Percentiles rank a stretch among this genome's conserved stretches.
phyloP scores from a whole-genome alignment of 2,113 vertebrate genomes.

The Heterocephalus glaber region DNA sequence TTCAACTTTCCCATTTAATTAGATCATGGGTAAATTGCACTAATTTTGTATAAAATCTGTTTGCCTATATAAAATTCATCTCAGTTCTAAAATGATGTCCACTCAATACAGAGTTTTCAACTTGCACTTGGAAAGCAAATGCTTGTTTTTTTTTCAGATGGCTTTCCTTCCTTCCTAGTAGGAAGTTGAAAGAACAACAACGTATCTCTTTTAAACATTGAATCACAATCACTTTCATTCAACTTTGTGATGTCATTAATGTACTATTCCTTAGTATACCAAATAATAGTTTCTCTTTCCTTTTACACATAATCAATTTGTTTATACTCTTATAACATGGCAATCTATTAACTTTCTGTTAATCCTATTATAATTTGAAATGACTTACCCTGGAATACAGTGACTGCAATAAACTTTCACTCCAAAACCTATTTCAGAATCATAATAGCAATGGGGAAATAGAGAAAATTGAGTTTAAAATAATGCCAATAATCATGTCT shows the following conservation, averaged over 20 bases:
- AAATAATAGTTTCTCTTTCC: neutral
- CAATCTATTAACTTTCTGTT: neutral
- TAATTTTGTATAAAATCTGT: slow-evolving; percentile 73
- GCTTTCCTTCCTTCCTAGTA: neutral
- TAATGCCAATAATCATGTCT: neutral
- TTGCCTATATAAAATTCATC: neutral
- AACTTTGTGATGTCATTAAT: neutral
- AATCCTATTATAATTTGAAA: neutral
- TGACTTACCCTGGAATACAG: neutral
- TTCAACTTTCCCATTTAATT: slow-evolving; percentile 78
- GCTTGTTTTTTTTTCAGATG: slow-evolving; percentile 52
- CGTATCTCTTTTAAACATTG: neutral
- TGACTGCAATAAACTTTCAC: neutral
- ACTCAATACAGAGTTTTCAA: slow-evolving; percentile 63
- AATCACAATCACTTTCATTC: neutral
- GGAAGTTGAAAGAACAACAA: slow-evolving; percentile 5
- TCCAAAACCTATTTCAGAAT: neutral
- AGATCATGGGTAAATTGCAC: slow-evolving; percentile 70
- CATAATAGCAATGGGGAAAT: neutral
- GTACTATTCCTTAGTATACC: neutral
- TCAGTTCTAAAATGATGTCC: slow-evolving; percentile 48
- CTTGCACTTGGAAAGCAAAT: slow-evolving; percentile 39
- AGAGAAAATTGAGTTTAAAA: neutral
- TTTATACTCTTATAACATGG: neutral
- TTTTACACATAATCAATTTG: neutral